These are phyloP conservation scores for Danio tinwini DNA, from an alignment of 2,797 vertebrate species.

Conservation along the genomic window DNA sequence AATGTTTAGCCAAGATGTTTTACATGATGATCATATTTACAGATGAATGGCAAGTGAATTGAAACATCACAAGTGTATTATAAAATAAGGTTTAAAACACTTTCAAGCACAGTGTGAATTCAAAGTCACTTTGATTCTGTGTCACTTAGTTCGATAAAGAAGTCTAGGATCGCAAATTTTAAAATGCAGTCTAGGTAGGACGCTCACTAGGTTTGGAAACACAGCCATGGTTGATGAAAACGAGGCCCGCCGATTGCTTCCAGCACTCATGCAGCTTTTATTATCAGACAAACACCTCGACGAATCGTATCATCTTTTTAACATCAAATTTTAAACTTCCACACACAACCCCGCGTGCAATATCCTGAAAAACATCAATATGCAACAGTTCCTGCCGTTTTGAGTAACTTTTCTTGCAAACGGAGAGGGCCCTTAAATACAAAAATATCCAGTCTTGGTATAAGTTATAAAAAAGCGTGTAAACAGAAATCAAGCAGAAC, in stretches of 20 bases:
- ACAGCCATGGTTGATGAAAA: conserved; percentile 25
- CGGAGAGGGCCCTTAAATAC: not conserved
- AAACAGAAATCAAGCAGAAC: conserved; percentile 13
- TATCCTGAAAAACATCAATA: conserved; percentile 6
- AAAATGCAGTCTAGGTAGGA: not conserved
- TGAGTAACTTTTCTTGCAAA: conserved; percentile 34
- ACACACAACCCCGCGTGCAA: not conserved
- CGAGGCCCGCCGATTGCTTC: conserved; percentile 31
- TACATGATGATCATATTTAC: too few relatives aligned
- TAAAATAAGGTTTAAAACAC: not conserved
- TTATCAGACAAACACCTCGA: conserved; percentile 17
- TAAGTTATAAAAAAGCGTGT: conserved; percentile 12
- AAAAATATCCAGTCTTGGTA: not conserved
- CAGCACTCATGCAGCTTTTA: conserved; percentile 12
- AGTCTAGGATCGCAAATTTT: not conserved
- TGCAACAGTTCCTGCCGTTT: conserved; percentile 32
- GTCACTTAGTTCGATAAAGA: not conserved
- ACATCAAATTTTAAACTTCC: not conserved
- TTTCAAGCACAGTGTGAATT: not conserved
- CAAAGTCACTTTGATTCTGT: not conserved
- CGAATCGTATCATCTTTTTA: not conserved
- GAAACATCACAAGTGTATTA: not conserved
- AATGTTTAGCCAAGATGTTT: too few relatives aligned
- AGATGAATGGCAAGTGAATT: not conserved
- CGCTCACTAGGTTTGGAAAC: not conserved